Evolutionary conservation across 1,140 invertebrate genomes (phyloP).

Genomic region (Ctenoplectra terminalis): DNA sequence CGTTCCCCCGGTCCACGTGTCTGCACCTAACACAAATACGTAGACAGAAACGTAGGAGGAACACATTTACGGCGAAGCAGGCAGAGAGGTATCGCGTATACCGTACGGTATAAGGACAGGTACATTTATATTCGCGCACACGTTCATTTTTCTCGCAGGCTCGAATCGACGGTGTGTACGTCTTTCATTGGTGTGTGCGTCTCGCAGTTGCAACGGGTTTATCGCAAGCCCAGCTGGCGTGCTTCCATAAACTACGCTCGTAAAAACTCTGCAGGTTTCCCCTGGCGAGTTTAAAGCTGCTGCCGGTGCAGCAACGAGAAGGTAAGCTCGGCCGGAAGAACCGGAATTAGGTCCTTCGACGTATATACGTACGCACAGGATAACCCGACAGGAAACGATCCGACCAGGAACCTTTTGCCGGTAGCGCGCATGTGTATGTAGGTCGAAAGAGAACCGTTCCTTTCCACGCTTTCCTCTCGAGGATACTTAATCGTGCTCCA

Average conservation of each 20-base stretch:
- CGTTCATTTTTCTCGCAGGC: not conserved
- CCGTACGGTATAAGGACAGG: not conserved
- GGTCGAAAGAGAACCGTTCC: constrained; percentile 46
- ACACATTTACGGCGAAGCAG: too few species aligned
- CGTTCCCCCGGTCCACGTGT: not conserved
- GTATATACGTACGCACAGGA: not conserved
- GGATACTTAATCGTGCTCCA: constrained; percentile 55
- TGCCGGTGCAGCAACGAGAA: constrained; percentile 19
- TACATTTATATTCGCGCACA: not conserved
- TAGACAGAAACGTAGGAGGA: too few species aligned
- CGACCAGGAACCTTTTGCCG: constrained; percentile 5
- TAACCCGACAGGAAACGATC: constrained; percentile 37
- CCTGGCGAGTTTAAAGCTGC: constrained; percentile 42
- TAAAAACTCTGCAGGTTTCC: constrained; percentile 56
- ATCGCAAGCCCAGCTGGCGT: constrained; percentile 62
- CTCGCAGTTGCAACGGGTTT: constrained; percentile 43
- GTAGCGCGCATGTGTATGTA: constrained; percentile 30
- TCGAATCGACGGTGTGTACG: not conserved
- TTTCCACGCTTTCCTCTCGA: constrained; percentile 15
- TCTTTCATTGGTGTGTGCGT: too few species aligned
- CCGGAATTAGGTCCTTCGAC: not conserved
- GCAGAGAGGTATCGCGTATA: too few species aligned
- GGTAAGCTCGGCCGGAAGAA: not conserved
- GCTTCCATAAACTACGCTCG: constrained; percentile 60
- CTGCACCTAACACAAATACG: not conserved